Evolutionary conservation across 2,113 vertebrate species (phyloP).

Genomic region (Alligator mississippiensis): DNA sequence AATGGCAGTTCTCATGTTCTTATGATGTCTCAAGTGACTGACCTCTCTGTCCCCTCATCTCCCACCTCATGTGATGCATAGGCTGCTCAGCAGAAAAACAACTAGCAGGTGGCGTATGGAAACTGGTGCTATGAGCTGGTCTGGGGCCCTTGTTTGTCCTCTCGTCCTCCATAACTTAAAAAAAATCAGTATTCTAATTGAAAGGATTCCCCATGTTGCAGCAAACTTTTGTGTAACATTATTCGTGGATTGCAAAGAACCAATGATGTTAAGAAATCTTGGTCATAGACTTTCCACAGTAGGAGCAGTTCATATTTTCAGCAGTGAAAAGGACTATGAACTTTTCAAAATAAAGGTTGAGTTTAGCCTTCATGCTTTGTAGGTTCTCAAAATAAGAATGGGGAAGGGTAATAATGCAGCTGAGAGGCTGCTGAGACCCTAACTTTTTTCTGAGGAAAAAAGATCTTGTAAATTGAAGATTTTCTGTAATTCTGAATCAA

Average conservation of each 20-base stretch:
- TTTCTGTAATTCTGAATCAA: not conserved
- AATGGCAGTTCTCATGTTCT: no score
- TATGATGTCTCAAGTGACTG: no score
- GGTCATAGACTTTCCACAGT: not conserved
- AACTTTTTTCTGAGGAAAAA: not conserved
- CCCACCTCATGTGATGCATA: no score
- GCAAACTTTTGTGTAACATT: not conserved
- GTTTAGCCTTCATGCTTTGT: not conserved
- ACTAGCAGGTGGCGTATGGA: rapidly evolving
- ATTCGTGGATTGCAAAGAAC: not conserved
- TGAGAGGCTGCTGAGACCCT: not conserved
- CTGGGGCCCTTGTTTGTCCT: rapidly evolving
- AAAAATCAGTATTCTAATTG: not conserved
- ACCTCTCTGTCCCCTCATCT: not conserved
- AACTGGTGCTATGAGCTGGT: not conserved
- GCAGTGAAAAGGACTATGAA: not conserved
- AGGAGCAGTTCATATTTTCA: not conserved
- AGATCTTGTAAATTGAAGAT: slow-evolving; percentile 11
- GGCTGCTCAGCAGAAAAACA: not conserved
- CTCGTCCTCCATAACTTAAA: not conserved
- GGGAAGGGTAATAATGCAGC: not conserved
- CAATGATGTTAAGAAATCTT: not conserved
- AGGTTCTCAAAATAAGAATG: not conserved
- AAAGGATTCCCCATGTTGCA: rapidly evolving
- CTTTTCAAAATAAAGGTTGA: not conserved